phyloP scores from a whole-genome alignment of 53 echinoderm and acorn worm species.

The Stichopus horrens region DNA sequence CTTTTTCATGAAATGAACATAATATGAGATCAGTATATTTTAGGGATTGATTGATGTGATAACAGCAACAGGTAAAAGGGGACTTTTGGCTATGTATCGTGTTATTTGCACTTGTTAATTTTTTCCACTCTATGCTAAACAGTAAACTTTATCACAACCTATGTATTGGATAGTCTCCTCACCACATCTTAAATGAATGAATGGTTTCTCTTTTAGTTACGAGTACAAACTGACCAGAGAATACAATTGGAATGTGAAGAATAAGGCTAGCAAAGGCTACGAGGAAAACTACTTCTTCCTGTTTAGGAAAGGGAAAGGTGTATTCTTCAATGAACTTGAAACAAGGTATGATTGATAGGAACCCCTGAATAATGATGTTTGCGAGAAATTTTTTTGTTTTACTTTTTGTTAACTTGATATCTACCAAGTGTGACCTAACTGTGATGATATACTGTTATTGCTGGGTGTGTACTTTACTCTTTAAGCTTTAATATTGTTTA shows the following conservation, averaged over 20 bases:
- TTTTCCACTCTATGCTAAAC: background rate
- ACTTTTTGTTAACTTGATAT: no score
- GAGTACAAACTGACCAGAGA: conserved; percentile 94
- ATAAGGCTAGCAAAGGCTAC: conserved; percentile 94
- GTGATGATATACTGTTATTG: no score
- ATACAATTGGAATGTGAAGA: conserved; percentile 99
- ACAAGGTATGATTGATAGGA: conserved; percentile 68
- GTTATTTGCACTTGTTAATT: background rate
- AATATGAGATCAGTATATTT: no score
- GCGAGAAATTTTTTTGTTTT: no score
- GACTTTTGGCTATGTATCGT: background rate
- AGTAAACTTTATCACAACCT: background rate
- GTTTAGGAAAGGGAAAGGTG: conserved; percentile 93
- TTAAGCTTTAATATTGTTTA: no score
- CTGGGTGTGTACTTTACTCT: no score
- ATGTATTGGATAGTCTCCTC: background rate
- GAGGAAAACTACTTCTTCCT: conserved; percentile 99
- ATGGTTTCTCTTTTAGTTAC: conserved; percentile 59
- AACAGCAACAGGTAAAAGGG: background rate
- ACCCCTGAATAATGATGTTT: no score
- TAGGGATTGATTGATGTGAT: background rate
- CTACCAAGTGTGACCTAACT: no score
- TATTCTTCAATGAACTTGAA: conserved; percentile 96
- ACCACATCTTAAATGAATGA: background rate
- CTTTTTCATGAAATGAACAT: no score